These are phyloP conservation scores for Pantherophis vulpinus DNA, from an alignment of 2,797 vertebrate genomes.

Conservation along the genomic window DNA sequence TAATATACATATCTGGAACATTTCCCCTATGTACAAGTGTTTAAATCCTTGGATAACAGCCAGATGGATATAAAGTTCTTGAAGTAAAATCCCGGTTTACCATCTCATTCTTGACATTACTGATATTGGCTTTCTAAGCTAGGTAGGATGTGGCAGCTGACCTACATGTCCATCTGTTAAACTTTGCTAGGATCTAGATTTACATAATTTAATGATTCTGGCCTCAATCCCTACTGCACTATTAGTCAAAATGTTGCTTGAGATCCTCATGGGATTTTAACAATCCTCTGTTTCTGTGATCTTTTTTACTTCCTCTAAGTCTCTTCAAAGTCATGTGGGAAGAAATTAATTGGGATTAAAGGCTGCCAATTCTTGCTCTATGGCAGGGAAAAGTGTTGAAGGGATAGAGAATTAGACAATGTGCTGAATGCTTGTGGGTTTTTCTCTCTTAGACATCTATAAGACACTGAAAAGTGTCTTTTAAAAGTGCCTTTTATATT, in stretches of 20 bases:
- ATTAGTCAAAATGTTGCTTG: neutral
- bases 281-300: slow-evolving; percentile 19
- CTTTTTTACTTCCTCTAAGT: neutral
- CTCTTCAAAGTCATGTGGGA: slow-evolving; percentile 8
- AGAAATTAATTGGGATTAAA: slow-evolving; percentile 22
- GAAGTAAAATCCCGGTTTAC: neutral
- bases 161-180: neutral
- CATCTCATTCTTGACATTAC: neutral
- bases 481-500: neutral
- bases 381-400: slow-evolving; percentile 10
- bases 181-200: neutral
- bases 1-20: neutral
- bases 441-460: neutral
- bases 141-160: neutral
- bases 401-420: neutral
- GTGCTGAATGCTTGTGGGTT: neutral
- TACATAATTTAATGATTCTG: neutral
- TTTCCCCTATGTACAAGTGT: neutral
- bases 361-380: slow-evolving; percentile 24
- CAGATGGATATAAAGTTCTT: neutral
- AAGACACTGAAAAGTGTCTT: neutral
- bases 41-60: neutral
- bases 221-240: neutral
- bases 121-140: neutral
- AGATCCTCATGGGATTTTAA: neutral